Conservation (phyloP, 2,888 invertebrate species). For the Rambutsinella grinnellia region DNA sequence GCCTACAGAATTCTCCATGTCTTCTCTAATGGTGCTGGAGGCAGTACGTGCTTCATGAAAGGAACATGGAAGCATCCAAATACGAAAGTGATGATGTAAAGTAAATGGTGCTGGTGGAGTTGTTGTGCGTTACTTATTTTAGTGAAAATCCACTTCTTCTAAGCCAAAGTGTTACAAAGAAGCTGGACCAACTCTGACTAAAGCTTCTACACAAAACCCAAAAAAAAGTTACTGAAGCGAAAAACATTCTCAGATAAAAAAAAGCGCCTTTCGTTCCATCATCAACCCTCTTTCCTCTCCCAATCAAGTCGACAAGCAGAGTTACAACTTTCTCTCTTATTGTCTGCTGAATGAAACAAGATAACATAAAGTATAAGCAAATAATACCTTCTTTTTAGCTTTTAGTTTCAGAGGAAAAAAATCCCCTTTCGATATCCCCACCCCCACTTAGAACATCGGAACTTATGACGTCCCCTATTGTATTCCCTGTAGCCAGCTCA, state of each 20-base stretch:
- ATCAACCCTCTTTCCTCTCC: not conserved
- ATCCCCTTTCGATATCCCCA: not conserved
- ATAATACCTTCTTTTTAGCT: conserved; percentile 3
- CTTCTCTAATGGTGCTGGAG: not conserved
- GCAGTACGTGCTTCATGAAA: not conserved
- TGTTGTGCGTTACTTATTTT: not conserved
- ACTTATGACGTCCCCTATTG: not conserved
- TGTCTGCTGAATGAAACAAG: not conserved
- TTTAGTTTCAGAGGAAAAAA: not conserved
- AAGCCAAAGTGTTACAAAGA: too few relatives aligned
- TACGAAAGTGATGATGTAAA: not conserved
- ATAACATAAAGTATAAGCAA: conserved; percentile 5
- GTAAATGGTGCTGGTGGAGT: not conserved
- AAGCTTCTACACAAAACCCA: too few relatives aligned
- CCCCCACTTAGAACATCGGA: conserved; percentile 16
- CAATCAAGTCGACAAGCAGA: not conserved
- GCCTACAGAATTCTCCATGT: not conserved
- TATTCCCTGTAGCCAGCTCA: conserved; percentile 24
- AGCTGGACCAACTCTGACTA: too few relatives aligned
- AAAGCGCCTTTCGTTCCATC: not conserved
- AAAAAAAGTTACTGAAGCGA: conserved; percentile 10
- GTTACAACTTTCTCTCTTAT: conserved; percentile 1
- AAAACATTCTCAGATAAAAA: conserved; percentile 18
- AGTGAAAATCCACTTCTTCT: conserved; percentile 4
- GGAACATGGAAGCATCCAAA: not conserved